phyloP scores from a whole-genome alignment of 2,888 invertebrate species.

The Cybosia mesomella region DNA sequence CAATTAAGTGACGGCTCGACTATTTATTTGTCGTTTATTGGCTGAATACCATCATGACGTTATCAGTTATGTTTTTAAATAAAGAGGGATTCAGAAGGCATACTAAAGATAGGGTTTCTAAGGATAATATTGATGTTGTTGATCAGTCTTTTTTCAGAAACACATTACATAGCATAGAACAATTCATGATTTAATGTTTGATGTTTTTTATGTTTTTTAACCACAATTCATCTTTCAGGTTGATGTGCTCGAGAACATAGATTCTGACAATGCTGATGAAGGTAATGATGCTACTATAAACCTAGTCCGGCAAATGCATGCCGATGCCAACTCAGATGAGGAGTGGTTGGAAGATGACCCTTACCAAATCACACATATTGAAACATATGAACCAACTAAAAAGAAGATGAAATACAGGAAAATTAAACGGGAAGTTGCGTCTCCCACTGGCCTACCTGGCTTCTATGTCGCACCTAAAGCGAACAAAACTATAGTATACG shows the following conservation, averaged over 20 bases:
- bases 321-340: conserved; percentile 68
- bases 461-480: conserved; percentile 56
- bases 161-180: too few relatives aligned
- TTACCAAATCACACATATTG: conserved; percentile 65
- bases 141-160: too few relatives aligned
- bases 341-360: conserved; percentile 82
- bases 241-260: conserved; percentile 62
- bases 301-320: conserved; percentile 73
- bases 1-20: conserved; percentile 19
- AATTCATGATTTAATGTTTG: background rate
- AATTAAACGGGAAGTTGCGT: conserved; percentile 74
- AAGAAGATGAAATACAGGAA: conserved; percentile 69
- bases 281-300: conserved; percentile 66
- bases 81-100: background rate
- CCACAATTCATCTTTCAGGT: conserved; percentile 57
- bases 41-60: conserved; percentile 6
- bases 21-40: conserved; percentile 16
- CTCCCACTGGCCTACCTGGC: conserved; percentile 62
- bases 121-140: too few relatives aligned
- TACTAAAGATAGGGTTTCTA: too few relatives aligned
- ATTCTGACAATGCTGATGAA: conserved; percentile 63
- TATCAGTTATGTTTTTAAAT: background rate
- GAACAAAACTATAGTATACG: conserved; percentile 55
- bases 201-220: conserved; percentile 4
- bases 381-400: conserved; percentile 66